Base-by-base conservation (phyloP, 1,140 invertebrate genomes). In the Triops cancriformis region DNA sequence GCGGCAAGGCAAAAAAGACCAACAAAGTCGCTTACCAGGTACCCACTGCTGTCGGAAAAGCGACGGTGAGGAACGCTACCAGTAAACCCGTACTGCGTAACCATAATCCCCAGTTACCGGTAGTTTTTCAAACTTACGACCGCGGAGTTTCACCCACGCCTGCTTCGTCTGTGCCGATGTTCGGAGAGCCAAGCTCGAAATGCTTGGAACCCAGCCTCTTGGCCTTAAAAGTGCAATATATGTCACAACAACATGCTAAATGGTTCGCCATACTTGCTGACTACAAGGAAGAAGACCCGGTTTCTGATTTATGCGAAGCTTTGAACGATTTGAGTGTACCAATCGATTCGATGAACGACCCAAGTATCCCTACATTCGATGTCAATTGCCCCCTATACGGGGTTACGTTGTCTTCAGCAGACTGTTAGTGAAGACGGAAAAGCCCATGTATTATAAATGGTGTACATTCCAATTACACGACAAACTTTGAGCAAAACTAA, bases 91-190 rank as follows among this genome's bases (percentile, higher is more conserved):
- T 23, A 23, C 14, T 18, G 23, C 0, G 31, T 4, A 2, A 37
- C 31, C 31, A 37, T 64, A 64, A 23, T 23, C 51, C 51, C 5
- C 51, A 64, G 51, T 64, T 23, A 14, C 51, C 51, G 51, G 51
- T 14, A 0, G 51, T 64, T 64, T 64, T 64, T 23, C 51, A 64
- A 23, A 64, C 51, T 18, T 64, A n/a, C 51, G 51, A 64, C 14
- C 51, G 51, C 51, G 51, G 51, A 64, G 51, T 64, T n/a, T 64
- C 51, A 23, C 51, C 51, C 51, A 64, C 51, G 18, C 51, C 51
- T 0, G 51, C 14, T 18, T 12, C 18, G 14, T 23, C 51, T 9
- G 51, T 64, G 5, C 14, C 51, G 51, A 14, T 3, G 51, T 64
- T 18, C 14, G 14, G 4, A 23, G 51, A 64, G 4, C 51, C 14